A percentile compares a stretch with the other conserved stretches of the same genome.
Evolutionary conservation across 2,888 invertebrate genomes (phyloP).

Genomic region (Antitype chi): DNA sequence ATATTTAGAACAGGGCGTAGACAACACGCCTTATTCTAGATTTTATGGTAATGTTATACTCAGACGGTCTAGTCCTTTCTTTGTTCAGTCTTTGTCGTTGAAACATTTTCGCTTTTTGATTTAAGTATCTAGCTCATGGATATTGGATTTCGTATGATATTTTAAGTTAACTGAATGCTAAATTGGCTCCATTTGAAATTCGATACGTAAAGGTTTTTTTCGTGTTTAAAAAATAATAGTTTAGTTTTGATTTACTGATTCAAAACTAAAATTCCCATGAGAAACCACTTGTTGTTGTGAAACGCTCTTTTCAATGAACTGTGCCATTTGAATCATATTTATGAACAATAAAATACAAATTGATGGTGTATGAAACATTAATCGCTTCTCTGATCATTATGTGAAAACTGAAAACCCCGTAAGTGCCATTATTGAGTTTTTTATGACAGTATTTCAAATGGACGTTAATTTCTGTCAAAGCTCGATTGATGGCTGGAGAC

Average conservation of each 20-base stretch:
- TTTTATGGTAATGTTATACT: constrained; percentile 51
- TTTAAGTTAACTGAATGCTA: constrained; percentile 34
- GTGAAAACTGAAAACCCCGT: constrained; percentile 22
- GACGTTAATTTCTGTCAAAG: constrained; percentile 38
- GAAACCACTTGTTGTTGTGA: constrained; percentile 49
- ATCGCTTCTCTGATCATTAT: constrained; percentile 36
- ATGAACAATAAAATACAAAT: constrained; percentile 39
- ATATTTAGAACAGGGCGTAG: constrained; percentile 58
- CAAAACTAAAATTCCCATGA: constrained; percentile 42
- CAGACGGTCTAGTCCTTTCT: constrained; percentile 35
- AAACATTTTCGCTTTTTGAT: constrained; percentile 39
- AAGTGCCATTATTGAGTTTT: constrained; percentile 10
- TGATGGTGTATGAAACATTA: constrained; percentile 38
- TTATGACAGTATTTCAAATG: constrained; percentile 32
- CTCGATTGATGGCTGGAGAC: constrained; percentile 31
- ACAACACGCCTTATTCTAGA: constrained; percentile 45
- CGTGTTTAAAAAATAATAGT: constrained; percentile 28
- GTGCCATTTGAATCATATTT: constrained; percentile 36
- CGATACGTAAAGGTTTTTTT: constrained; percentile 20
- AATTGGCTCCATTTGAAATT: constrained; percentile 24
- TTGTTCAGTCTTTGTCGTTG: constrained; percentile 40
- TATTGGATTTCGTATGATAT: constrained; percentile 41
- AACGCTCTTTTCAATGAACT: constrained; percentile 21
- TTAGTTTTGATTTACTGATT: constrained; percentile 35
- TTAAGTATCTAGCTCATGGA: constrained; percentile 37